Evolutionary conservation across 2,797 vertebrate genomes (phyloP), one percentile per base, ranked within the genome.

Genomic region (Adrianichthys oophorus): DNA sequence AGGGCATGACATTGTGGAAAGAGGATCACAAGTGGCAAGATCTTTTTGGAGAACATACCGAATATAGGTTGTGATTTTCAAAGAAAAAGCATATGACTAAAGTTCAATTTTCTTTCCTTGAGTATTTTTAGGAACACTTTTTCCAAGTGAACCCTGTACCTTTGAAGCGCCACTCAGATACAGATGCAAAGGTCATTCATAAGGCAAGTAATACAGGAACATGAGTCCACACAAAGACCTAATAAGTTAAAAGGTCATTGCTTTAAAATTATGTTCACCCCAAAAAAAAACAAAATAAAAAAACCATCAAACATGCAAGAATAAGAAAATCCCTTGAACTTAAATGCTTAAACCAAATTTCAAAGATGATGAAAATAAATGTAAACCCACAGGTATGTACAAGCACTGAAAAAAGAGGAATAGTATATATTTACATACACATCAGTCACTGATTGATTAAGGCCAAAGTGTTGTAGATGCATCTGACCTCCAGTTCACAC

Each of bases 361-460:
- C 52, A 68, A 10, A 56, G 37, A 10, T 12, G 32, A 85, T 77
- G 76, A 70, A 84, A 83, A 79, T 43, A 53, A 55, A 59, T 65
- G 62, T 73, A 79, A 78, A 69, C 65, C 72, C 74, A 52, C 74
- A 74, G 68, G 23, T 88, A 83, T 90, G 65, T 91, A 90, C 85
- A 89, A 55, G 70, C 60, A 64, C 43, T 63, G 61, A 76, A 84
- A 75, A 86, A 81, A 87, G 68, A 74, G 74, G 78, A 70, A 82
- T 76, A 80, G 78, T 70, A 62, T 88, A 87, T 86, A 81, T 86
- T 87, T 80, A 91, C 51, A 87, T 79, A 85, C 80, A 85, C 74
- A 74, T 84, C 87, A 87, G 88, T 93, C 90, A 91, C 92, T 91
- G 91, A 92, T 91, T 81, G 72, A 73, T 91, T 93, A 93, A 92